Evolutionary conservation across 2,888 invertebrate species (phyloP).

Genomic region (Drosophila prostipennis): DNA sequence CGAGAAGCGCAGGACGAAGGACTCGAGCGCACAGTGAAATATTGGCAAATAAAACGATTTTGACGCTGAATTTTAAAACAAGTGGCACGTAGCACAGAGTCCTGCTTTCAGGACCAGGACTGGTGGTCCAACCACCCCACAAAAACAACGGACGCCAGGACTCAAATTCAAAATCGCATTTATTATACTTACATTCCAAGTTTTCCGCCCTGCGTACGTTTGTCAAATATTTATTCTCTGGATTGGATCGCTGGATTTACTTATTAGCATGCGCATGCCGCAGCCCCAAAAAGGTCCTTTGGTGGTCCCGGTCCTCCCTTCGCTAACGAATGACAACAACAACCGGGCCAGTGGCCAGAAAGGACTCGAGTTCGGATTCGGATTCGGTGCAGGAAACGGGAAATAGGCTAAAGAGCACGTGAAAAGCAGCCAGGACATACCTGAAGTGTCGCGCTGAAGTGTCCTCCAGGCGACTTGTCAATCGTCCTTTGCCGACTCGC

Average conservation of each 20-base stretch:
- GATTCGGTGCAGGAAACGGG: conserved; percentile 41
- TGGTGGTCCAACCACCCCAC: neutral
- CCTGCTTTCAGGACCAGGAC: conserved; percentile 5
- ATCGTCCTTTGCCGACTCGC: conserved; percentile 62
- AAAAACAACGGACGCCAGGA: conserved; percentile 6
- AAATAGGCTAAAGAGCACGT: conserved; percentile 77
- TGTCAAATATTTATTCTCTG: conserved; percentile 80
- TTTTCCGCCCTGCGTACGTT: conserved; percentile 67
- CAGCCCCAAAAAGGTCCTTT: conserved; percentile 50
- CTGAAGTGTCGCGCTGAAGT: conserved; percentile 44
- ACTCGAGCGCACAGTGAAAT: conserved; percentile 72
- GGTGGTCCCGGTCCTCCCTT: conserved; percentile 7
- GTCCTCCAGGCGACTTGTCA: conserved; percentile 56
- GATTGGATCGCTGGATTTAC: conserved; percentile 80
- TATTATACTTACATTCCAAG: conserved; percentile 77
- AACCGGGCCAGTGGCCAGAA: conserved; percentile 14
- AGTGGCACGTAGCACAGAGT: conserved; percentile 73
- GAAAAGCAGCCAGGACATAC: conserved; percentile 56
- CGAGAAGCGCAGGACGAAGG: conserved; percentile 16
- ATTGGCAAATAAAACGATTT: conserved; percentile 83
- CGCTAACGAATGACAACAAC: conserved; percentile 66
- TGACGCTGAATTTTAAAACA: conserved; percentile 83
- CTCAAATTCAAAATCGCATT: conserved; percentile 69
- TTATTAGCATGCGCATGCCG: conserved; percentile 76
- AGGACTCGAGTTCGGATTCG: conserved; percentile 24